Evolutionary conservation across 2,888 invertebrate genomes (phyloP).

Genomic region (Perizoma flavofasciatum): DNA sequence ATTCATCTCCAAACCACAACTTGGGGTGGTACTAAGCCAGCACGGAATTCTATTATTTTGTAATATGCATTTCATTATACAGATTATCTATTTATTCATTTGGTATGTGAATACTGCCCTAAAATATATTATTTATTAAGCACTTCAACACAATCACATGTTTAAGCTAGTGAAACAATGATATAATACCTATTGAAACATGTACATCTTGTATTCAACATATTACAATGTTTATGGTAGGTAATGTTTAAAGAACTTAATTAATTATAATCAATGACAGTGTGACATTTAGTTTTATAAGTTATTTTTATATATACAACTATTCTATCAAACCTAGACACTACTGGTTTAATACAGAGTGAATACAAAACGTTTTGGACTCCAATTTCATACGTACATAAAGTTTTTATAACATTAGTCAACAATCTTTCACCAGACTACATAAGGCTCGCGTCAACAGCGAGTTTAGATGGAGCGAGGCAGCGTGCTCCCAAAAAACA

Average conservation of each 20-base stretch:
- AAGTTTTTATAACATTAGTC: slow-evolving; percentile 51
- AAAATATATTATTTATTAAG: slow-evolving; percentile 54
- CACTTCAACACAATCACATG: slow-evolving; percentile 25
- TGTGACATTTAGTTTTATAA: slow-evolving; percentile 1
- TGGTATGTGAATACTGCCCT: slow-evolving; percentile 79
- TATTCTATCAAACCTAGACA: slow-evolving; percentile 21
- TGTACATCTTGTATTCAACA: slow-evolving; percentile 4
- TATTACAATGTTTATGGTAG: not conserved
- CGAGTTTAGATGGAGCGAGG: slow-evolving; percentile 49
- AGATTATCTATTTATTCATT: slow-evolving; percentile 68
- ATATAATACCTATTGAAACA: slow-evolving; percentile 1
- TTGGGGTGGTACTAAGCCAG: not conserved
- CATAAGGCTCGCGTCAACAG: slow-evolving; percentile 54
- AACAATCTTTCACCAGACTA: slow-evolving; percentile 49
- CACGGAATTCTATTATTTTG: not conserved
- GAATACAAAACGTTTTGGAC: slow-evolving; percentile 43
- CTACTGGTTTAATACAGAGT: slow-evolving; percentile 32
- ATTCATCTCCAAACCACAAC: slow-evolving; percentile 3
- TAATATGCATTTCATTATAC: slow-evolving; percentile 48
- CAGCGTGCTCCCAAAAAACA: slow-evolving; percentile 49
- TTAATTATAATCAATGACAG: slow-evolving; percentile 10
- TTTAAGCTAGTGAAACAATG: not conserved
- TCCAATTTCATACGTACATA: slow-evolving; percentile 51
- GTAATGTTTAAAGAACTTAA: not conserved
- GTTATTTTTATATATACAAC: slow-evolving; percentile 17